Conservation (phyloP, 2,888 invertebrate species). For the Drosophila infuscata region DNA sequence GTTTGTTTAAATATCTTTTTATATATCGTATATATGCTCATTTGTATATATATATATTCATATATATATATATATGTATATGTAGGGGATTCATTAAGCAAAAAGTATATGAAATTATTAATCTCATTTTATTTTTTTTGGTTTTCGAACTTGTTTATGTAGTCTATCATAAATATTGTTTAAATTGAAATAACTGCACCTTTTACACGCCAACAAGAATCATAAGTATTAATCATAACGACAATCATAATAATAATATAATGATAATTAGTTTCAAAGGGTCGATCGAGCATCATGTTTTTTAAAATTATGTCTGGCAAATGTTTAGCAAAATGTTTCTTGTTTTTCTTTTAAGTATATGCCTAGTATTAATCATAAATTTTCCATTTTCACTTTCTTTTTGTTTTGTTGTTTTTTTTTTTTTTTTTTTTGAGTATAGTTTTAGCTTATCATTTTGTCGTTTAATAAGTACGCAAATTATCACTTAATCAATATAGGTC, state of each 20-base stretch:
- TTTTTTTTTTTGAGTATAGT: conserved; percentile 61
- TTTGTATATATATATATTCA: conserved; percentile 49
- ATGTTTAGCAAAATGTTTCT: conserved; percentile 61
- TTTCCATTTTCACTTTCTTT: conserved; percentile 10
- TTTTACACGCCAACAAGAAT: conserved; percentile 66
- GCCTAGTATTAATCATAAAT: conserved; percentile 34
- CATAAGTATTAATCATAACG: conserved; percentile 55
- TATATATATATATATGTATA: conserved; percentile 35
- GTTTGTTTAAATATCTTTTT: conserved; percentile 61
- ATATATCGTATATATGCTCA: conserved; percentile 56
- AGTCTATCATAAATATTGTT: conserved; percentile 71
- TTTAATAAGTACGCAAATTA: conserved; percentile 74
- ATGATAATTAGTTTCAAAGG: conserved; percentile 47
- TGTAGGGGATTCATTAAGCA: conserved; percentile 65
- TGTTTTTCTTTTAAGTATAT: conserved; percentile 43
- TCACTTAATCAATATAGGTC: conserved; percentile 74
- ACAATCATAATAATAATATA: conserved; percentile 47
- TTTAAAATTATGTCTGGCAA: conserved; percentile 60
- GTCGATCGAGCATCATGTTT: conserved; percentile 37
- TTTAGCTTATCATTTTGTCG: conserved; percentile 66
- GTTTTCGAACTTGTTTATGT: conserved; percentile 44
- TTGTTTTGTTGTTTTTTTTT: conserved; percentile 28
- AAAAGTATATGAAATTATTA: conserved; percentile 76
- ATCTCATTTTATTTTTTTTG: conserved; percentile 21
- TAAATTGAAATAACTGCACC: conserved; percentile 58